A percentile compares a stretch with the other conserved stretches of the same genome.
Evolutionary conservation across 2,888 invertebrate species (phyloP).

Genomic region (Meliscaeva auricollis): DNA sequence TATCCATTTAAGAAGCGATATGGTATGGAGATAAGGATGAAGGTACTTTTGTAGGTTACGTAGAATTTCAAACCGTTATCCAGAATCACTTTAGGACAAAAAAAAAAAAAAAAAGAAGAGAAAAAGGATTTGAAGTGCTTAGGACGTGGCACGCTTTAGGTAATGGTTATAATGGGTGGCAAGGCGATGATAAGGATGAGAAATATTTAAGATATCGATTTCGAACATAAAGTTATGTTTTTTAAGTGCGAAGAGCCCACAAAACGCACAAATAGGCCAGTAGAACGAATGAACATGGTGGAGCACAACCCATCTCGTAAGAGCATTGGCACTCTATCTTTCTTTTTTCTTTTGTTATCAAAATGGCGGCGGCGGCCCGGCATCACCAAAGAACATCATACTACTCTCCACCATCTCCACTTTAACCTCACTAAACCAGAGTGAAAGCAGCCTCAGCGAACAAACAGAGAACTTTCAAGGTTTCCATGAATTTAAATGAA

Average conservation of each 20-base stretch:
- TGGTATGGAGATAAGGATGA: slow-evolving; percentile 38
- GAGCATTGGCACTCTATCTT: slow-evolving; percentile 41
- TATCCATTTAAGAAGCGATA: slow-evolving; percentile 45
- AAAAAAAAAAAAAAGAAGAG: slow-evolving; percentile 28
- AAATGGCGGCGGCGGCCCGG: slow-evolving; percentile 17
- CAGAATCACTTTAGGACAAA: slow-evolving; percentile 54
- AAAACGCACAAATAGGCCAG: slow-evolving; percentile 64
- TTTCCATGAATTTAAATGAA: slow-evolving; percentile 75
- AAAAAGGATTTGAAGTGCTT: slow-evolving; percentile 45
- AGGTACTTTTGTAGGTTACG: slow-evolving; percentile 8
- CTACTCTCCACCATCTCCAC: not conserved
- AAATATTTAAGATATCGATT: slow-evolving; percentile 46
- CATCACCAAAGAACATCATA: slow-evolving; percentile 1
- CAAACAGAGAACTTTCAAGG: slow-evolving; percentile 73
- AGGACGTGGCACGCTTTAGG: slow-evolving; percentile 29
- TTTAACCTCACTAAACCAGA: not conserved
- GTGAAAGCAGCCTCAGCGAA: slow-evolving; percentile 15
- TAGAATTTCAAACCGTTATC: slow-evolving; percentile 48
- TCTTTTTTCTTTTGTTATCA: slow-evolving; percentile 60
- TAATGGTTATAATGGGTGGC: not conserved
- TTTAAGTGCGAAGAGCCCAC: slow-evolving; percentile 33
- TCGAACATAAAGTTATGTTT: slow-evolving; percentile 37
- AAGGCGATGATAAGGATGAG: slow-evolving; percentile 31
- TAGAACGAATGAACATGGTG: slow-evolving; percentile 36
- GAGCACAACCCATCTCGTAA: not conserved